Percentiles rank a stretch among this genome's conserved stretches.
Evolutionary conservation across 1,140 invertebrate species (phyloP).

Genomic region (Myzus persicae): DNA sequence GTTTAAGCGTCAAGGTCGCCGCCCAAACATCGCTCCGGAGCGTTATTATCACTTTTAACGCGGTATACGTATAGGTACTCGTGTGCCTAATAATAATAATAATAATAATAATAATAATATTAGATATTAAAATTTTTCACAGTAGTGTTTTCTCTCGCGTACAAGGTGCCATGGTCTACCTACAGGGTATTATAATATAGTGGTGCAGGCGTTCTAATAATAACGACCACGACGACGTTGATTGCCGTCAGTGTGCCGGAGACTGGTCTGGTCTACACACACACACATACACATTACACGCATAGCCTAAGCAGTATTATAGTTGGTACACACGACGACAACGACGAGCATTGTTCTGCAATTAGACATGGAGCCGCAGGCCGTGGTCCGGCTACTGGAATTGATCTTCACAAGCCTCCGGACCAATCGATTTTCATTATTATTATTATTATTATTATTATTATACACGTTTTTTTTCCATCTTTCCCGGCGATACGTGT

Average conservation of each 20-base stretch:
- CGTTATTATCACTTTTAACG: not conserved
- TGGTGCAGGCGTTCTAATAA: slow-evolving; percentile 3
- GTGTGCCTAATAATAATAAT: not conserved
- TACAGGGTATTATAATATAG: not conserved
- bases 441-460: slow-evolving; percentile 45
- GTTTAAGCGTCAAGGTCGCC: not conserved
- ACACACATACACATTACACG: not conserved
- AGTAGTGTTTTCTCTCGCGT: not conserved
- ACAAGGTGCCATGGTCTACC: not conserved
- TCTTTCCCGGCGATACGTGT: slow-evolving; percentile 11
- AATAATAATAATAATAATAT: not conserved
- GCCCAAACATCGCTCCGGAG: not conserved
- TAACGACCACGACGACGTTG: not conserved
- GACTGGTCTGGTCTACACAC: not conserved
- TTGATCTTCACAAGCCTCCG: slow-evolving; percentile 57
- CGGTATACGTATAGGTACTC: not conserved
- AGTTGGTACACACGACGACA: not conserved
- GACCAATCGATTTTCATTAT: slow-evolving; percentile 58
- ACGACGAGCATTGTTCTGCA: slow-evolving; percentile 53
- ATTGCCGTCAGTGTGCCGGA: not conserved
- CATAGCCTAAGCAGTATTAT: not conserved
- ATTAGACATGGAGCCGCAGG: slow-evolving; percentile 58
- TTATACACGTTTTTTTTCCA: slow-evolving; percentile 48
- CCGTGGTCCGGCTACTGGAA: slow-evolving; percentile 57
- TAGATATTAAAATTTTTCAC: not conserved